Percentiles rank a stretch among this genome's conserved stretches.
Evolutionary conservation across 2,113 vertebrate genomes (phyloP).

Genomic region (Phylloscopus trochiloides): DNA sequence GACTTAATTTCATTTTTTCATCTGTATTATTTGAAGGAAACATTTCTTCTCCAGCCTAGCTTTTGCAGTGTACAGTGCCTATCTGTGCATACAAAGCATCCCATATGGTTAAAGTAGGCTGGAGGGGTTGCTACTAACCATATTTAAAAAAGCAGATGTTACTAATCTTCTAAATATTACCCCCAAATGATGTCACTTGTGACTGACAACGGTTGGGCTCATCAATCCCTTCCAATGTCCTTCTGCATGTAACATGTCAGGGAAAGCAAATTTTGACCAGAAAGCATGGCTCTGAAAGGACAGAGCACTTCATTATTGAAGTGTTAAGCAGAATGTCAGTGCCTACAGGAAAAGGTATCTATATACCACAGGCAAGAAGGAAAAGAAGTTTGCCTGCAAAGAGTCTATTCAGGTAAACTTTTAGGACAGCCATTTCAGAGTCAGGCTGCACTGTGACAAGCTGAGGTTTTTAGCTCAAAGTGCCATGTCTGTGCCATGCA

Average conservation of each 20-base stretch:
- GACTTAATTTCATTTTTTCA: neutral
- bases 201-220: constrained; percentile 55
- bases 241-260: neutral
- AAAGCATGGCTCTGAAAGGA: neutral
- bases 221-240: constrained; percentile 33
- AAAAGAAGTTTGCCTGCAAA: neutral
- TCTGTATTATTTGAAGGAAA: neutral
- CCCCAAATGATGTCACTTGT: constrained; percentile 66
- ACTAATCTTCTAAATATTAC: constrained; percentile 70
- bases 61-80: neutral
- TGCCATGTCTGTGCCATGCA: neutral
- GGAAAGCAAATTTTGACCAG: neutral
- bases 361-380: neutral
- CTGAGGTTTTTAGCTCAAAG: neutral
- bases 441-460: neutral
- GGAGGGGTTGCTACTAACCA: constrained; percentile 65
- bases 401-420: neutral
- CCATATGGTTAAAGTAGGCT: constrained; percentile 69
- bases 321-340: neutral
- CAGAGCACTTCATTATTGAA: neutral
- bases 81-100: constrained; percentile 28
- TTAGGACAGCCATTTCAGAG: neutral
- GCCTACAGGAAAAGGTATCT: neutral
- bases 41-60: neutral
- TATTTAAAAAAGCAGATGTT: constrained; percentile 77